These are phyloP conservation scores for Exocentrus adspersus DNA, from an alignment of 2,888 invertebrate species.

Conservation along the genomic window DNA sequence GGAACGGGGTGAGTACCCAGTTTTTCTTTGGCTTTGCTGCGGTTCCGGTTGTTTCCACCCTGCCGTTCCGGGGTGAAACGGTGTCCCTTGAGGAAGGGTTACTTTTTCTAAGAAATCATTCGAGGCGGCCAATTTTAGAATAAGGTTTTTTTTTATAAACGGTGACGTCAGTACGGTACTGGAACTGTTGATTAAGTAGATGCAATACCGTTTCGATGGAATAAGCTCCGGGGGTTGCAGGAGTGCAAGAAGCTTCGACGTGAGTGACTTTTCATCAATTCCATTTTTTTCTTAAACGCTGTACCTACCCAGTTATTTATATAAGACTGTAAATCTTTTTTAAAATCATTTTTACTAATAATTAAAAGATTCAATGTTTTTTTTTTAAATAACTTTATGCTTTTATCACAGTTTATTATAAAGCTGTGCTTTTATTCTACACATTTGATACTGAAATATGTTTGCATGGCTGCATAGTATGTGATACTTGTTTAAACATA, in stretches of 20 bases:
- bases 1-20: slow-evolving; percentile 36
- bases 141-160: not conserved
- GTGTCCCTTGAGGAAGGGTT: slow-evolving; percentile 8
- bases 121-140: not conserved
- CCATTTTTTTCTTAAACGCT: too few relatives aligned
- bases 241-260: too few relatives aligned
- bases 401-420: too few relatives aligned
- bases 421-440: too few relatives aligned
- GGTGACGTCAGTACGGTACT: slow-evolving; percentile 5
- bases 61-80: too few relatives aligned
- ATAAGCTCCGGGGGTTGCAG: too few relatives aligned
- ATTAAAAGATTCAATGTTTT: too few relatives aligned
- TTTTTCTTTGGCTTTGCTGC: not conserved
- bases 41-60: not conserved
- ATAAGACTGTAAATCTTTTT: too few relatives aligned
- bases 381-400: too few relatives aligned
- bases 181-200: slow-evolving; percentile 2
- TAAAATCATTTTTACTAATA: too few relatives aligned
- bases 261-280: too few relatives aligned
- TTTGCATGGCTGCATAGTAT: not conserved
- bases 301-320: too few relatives aligned
- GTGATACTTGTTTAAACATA: slow-evolving; percentile 10
- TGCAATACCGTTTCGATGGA: not conserved
- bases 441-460: not conserved
- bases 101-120: slow-evolving; percentile 4